phyloP scores from a whole-genome alignment of 2,888 invertebrate species.

The Parnassius mnemosyne region DNA sequence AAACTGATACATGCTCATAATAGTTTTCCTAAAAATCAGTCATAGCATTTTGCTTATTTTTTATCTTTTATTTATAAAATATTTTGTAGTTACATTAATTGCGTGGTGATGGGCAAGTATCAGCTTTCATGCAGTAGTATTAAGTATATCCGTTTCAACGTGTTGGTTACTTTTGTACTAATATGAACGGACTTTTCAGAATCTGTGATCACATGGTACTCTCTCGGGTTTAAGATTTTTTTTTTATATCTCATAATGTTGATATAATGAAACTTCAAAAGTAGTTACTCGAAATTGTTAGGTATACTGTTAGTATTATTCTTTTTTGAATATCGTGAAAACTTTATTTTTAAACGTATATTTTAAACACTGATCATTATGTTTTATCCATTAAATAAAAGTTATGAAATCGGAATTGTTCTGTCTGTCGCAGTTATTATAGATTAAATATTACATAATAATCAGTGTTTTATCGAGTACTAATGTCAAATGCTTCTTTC shows the following conservation, averaged over 20 bases:
- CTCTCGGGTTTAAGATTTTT: conserved; percentile 74
- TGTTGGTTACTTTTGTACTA: conserved; percentile 69
- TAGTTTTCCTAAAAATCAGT: conserved; percentile 31
- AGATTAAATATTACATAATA: conserved; percentile 24
- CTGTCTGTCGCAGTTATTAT: conserved; percentile 10
- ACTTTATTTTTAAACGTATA: conserved; percentile 18
- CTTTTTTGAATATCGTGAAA: conserved; percentile 47
- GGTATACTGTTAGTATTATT: conserved; percentile 48
- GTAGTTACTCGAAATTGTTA: conserved; percentile 54
- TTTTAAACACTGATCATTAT: neutral
- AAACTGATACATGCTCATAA: conserved; percentile 67
- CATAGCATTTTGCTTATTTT: conserved; percentile 31
- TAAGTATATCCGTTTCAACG: conserved; percentile 68
- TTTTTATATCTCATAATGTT: conserved; percentile 64
- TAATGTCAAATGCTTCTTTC: conserved; percentile 34
- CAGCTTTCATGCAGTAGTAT: conserved; percentile 61
- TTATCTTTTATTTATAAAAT: conserved; percentile 21
- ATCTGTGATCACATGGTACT: conserved; percentile 81
- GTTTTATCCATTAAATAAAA: neutral
- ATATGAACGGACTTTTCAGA: conserved; percentile 70
- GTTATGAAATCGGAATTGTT: neutral
- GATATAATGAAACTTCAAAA: conserved; percentile 44
- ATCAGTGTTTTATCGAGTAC: conserved; percentile 24
- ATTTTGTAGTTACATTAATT: conserved; percentile 26
- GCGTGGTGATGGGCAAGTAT: conserved; percentile 58